Percentiles rank a stretch among this genome's conserved stretches.
Conservation (phyloP, 1,140 invertebrate genomes). For the Drosophila nasuta region DNA sequence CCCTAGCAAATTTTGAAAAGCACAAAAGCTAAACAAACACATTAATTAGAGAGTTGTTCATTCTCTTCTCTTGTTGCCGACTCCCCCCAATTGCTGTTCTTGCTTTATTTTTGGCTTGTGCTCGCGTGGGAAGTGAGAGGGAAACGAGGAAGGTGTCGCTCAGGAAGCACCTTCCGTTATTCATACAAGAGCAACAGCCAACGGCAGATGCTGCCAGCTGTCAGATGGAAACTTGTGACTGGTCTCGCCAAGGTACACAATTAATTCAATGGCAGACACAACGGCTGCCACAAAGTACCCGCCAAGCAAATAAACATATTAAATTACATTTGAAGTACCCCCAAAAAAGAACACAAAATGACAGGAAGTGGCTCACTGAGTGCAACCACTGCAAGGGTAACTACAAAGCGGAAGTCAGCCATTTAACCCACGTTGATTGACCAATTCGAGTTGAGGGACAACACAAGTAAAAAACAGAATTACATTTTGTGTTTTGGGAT, state of each 20-base stretch:
- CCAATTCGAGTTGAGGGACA: slow-evolving; percentile 31
- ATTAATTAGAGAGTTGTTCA: slow-evolving; percentile 71
- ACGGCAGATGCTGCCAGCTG: slow-evolving; percentile 11
- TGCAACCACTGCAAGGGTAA: not conserved
- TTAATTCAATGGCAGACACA: slow-evolving; percentile 65
- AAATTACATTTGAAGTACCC: slow-evolving; percentile 76
- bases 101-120: slow-evolving; percentile 19
- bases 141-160: slow-evolving; percentile 8
- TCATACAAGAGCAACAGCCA: slow-evolving; percentile 7
- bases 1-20: slow-evolving; percentile 56
- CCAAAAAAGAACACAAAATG: slow-evolving; percentile 6
- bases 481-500: not conserved
- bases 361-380: slow-evolving; percentile 48
- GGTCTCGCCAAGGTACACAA: slow-evolving; percentile 54
- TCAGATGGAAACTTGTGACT: not conserved
- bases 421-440: slow-evolving; percentile 61
- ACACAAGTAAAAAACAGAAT: not conserved
- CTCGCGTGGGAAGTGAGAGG: not conserved
- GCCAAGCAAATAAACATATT: slow-evolving; percentile 78
- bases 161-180: slow-evolving; percentile 15
- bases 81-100: not conserved
- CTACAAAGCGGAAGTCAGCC: slow-evolving; percentile 60
- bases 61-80: not conserved
- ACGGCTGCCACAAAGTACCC: slow-evolving; percentile 31
- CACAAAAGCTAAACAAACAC: slow-evolving; percentile 76